Conservation (phyloP, 2,888 invertebrate genomes). For the Parnassius smintheus region DNA sequence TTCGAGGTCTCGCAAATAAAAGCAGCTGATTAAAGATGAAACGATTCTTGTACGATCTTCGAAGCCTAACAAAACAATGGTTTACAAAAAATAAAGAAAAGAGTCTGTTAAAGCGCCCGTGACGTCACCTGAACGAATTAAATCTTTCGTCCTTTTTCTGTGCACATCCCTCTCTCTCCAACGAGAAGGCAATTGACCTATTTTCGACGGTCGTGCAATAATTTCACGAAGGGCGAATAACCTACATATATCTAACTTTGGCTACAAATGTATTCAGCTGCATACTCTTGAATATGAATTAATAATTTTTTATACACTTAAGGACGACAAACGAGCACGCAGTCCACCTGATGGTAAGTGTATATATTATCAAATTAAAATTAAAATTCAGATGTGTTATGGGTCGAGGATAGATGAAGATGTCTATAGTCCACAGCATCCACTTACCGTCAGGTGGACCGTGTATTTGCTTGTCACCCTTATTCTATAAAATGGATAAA, state of each 20-base stretch:
- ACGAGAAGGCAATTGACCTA: slow-evolving; percentile 76
- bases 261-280: slow-evolving; percentile 12
- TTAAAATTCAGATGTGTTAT: no score
- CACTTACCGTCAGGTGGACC: no score
- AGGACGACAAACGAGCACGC: no score
- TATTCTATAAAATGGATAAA: slow-evolving; percentile 18
- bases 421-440: no score
- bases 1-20: slow-evolving; percentile 44
- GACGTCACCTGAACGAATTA: slow-evolving; percentile 78
- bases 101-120: slow-evolving; percentile 64
- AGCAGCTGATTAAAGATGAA: slow-evolving; percentile 39
- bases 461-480: not conserved
- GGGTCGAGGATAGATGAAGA: no score
- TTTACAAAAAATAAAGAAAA: slow-evolving; percentile 61
- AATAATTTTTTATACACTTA: not conserved
- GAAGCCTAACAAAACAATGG: slow-evolving; percentile 60
- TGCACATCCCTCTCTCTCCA: slow-evolving; percentile 54
- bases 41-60: slow-evolving; percentile 33
- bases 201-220: slow-evolving; percentile 75
- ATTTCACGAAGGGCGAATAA: slow-evolving; percentile 68
- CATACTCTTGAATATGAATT: slow-evolving; percentile 1
- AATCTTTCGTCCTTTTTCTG: slow-evolving; percentile 57
- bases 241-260: slow-evolving; percentile 46
- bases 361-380: no score
- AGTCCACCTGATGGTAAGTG: no score